These are phyloP conservation scores for Intellagama lesueurii DNA, from an alignment of 2,797 vertebrate genomes.

Conservation along the genomic window DNA sequence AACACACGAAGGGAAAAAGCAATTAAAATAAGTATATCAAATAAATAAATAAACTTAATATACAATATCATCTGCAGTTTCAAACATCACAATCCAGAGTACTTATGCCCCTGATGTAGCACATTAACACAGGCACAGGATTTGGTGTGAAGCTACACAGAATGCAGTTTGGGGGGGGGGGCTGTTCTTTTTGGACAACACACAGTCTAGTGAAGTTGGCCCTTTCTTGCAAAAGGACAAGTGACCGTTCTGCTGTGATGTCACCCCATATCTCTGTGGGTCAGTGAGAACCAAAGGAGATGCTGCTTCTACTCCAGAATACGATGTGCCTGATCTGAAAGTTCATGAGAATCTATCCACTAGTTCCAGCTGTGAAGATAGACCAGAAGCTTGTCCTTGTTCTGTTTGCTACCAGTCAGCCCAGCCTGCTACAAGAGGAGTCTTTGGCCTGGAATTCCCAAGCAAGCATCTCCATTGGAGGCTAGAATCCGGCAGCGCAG, in stretches of 20 bases:
- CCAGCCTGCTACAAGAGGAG: background rate
- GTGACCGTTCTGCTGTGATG: background rate
- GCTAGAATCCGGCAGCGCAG: background rate
- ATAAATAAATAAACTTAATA: slow-evolving; percentile 23
- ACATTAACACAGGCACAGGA: slow-evolving; percentile 9
- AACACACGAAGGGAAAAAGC: slow-evolving; percentile 26
- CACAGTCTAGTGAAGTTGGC: background rate
- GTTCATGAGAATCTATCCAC: too few relatives aligned
- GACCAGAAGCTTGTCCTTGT: background rate
- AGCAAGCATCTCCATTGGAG: background rate
- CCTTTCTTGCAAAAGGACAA: background rate
- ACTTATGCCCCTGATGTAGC: background rate
- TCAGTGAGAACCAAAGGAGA: background rate
- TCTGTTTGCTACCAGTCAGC: background rate
- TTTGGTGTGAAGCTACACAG: slow-evolving; percentile 16
- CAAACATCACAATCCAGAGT: slow-evolving; percentile 16
- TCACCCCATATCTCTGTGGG: background rate
- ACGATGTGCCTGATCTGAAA: background rate
- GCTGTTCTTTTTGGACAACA: background rate
- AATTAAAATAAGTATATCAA: slow-evolving; percentile 62
- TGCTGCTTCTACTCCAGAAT: background rate
- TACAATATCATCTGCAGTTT: background rate
- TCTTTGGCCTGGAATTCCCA: background rate
- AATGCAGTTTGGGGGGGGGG: background rate
- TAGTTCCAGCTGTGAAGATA: background rate